Evolutionary conservation across 2,888 invertebrate species (phyloP).

Genomic region (Cryptocephalus moraei): DNA sequence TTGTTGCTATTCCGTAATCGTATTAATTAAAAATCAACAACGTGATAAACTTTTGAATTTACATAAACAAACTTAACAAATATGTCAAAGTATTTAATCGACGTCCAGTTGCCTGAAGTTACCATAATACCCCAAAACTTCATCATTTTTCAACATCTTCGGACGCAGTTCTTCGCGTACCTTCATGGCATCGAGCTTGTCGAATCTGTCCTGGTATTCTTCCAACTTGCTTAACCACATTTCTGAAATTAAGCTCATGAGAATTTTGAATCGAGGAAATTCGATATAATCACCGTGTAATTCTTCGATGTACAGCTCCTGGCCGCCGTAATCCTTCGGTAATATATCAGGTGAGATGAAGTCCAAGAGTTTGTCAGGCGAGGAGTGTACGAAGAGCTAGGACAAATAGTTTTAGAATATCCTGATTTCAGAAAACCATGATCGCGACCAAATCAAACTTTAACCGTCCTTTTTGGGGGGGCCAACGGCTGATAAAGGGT

Average conservation of each 20-base stretch:
- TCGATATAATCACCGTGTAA: slow-evolving; percentile 39
- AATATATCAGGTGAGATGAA: slow-evolving; percentile 11
- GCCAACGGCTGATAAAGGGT: too few relatives aligned
- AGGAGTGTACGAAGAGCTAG: slow-evolving; percentile 14
- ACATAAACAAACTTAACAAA: background rate
- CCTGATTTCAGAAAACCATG: too few relatives aligned
- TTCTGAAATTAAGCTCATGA: slow-evolving; percentile 9
- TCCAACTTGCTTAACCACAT: slow-evolving; percentile 10
- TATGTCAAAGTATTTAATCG: slow-evolving; percentile 10
- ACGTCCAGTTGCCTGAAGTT: slow-evolving; percentile 17
- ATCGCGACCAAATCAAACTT: too few relatives aligned
- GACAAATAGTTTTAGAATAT: background rate
- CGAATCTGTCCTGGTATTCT: slow-evolving; percentile 14
- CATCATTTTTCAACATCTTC: slow-evolving; percentile 9
- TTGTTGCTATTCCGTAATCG: too few relatives aligned
- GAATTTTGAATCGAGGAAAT: too few relatives aligned
- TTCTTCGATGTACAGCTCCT: slow-evolving; percentile 40
- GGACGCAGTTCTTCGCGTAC: slow-evolving; percentile 14
- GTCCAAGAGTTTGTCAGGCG: slow-evolving; percentile 7
- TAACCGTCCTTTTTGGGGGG: too few relatives aligned
- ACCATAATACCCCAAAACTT: slow-evolving; percentile 16
- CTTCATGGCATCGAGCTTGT: slow-evolving; percentile 9
- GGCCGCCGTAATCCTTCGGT: slow-evolving; percentile 19
- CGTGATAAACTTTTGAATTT: too few relatives aligned
- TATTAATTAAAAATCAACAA: too few relatives aligned